Evolutionary conservation across 2,113 vertebrate genomes (phyloP).

Genomic region (Sclerurus mexicanus): DNA sequence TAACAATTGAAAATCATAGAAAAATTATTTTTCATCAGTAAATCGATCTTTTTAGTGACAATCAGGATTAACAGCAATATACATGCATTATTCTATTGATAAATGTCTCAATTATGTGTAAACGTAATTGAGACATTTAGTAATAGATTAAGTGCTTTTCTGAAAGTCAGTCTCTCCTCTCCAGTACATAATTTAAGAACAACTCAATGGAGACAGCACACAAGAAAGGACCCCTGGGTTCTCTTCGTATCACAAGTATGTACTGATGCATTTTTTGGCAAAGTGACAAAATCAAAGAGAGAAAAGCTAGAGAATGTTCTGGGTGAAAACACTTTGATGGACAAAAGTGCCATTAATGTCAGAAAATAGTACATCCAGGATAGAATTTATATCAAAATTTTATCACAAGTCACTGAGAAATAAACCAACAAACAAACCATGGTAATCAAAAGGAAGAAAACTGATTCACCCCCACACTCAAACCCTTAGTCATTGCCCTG

Average conservation of each 20-base stretch:
- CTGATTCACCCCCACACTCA: not conserved
- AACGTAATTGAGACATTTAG: not conserved
- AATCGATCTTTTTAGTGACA: not conserved
- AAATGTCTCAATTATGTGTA: not conserved
- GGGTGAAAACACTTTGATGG: not conserved
- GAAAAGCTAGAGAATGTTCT: not conserved
- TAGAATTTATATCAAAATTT: not conserved
- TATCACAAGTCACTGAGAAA: not conserved
- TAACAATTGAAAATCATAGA: not conserved
- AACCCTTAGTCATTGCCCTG: not conserved
- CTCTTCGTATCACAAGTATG: not conserved
- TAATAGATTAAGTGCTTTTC: not conserved
- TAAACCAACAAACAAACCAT: not conserved
- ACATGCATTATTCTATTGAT: not conserved
- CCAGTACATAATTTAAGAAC: not conserved
- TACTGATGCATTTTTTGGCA: conserved; percentile 29
- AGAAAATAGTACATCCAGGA: not conserved
- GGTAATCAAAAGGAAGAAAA: not conserved
- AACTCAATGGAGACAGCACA: not conserved
- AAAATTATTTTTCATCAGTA: not conserved
- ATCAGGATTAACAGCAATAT: not conserved
- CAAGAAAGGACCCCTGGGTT: not conserved
- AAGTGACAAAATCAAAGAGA: not conserved
- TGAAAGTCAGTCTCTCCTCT: not conserved
- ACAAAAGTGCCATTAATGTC: not conserved